Base-by-base conservation (phyloP, 1,140 invertebrate genomes). In the Holotrichia oblita region DNA sequence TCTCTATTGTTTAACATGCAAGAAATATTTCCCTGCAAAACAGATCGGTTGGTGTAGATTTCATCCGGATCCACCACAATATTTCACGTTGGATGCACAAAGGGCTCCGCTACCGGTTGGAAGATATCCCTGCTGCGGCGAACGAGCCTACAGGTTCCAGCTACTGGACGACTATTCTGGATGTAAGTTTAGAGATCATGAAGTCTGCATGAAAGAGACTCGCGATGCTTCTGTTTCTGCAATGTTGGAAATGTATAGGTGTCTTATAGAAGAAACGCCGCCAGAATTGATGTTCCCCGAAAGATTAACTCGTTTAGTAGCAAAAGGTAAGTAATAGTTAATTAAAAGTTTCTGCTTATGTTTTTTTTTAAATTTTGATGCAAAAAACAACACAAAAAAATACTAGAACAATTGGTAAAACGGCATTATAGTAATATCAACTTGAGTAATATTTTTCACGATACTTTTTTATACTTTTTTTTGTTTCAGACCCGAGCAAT, bases 101-200 rank as follows among this genome's bases (percentile, higher is more conserved):
- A 89, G 87, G 85, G 88, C 88, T 61, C 90, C 89, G 64, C 90
- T 89, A 85, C 92, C 93, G 0, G 88, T 94, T 12, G 94, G 93
- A 80, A 80, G 84, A 73, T 96, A 94, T 87, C 94, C 95, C 0
- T 97, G 96, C 85, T 98, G 96, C 86, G 94, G 94, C 73, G 93
- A 94, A 87, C 90, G 93, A 82, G 93, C 94, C 20, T 94, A 95
- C 82, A 89, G 83, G 72, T 86, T 86, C 80, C 83, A 86, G 73
- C 64, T 86, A 20, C 79, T 86, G 17, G 81, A 84, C 34, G 82
- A 82, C 77, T 82, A 82, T 40, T 85, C 89, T 84, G 91, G 91
- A 61, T 92, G 91, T 78, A 88, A 91, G 81, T 90, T 90, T 83
- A 87, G 91, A 83, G 91, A 93, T 81, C 93, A 94, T 81, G 88